These are phyloP conservation scores for Hetaerina titia DNA, from an alignment of 2,888 invertebrate species.

Conservation along the genomic window DNA sequence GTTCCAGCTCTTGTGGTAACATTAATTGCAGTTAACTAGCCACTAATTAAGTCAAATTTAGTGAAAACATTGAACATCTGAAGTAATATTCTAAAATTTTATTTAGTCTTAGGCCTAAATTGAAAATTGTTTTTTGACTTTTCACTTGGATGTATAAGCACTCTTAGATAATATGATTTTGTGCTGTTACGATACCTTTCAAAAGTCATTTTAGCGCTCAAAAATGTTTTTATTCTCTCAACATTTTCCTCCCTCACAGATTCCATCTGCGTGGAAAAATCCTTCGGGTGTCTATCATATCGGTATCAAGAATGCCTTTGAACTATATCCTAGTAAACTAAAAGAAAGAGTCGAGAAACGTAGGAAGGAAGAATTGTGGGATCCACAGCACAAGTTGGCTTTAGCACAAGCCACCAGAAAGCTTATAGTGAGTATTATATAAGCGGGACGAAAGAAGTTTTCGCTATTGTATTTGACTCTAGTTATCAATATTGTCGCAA, in stretches of 20 bases:
- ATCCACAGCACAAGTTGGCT: slow-evolving; percentile 88
- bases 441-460: background rate
- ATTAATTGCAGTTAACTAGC: too few species aligned
- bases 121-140: too few species aligned
- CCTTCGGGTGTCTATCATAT: slow-evolving; percentile 91
- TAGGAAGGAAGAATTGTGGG: slow-evolving; percentile 91
- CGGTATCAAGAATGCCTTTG: slow-evolving; percentile 91
- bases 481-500: background rate
- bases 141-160: too few species aligned
- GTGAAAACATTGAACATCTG: too few species aligned
- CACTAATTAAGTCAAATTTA: too few species aligned
- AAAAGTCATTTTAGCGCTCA: too few species aligned
- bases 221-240: too few species aligned
- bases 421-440: slow-evolving; percentile 78
- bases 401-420: slow-evolving; percentile 88
- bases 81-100: too few species aligned
- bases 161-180: too few species aligned
- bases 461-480: background rate
- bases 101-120: too few species aligned
- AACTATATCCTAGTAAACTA: slow-evolving; percentile 91
- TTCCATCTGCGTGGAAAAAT: slow-evolving; percentile 90
- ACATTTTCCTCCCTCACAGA: slow-evolving; percentile 78
- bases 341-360: slow-evolving; percentile 90
- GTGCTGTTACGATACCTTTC: too few species aligned
- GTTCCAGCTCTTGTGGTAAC: too few species aligned